These are phyloP conservation scores for Selenia dentaria DNA, from an alignment of 2,888 invertebrate genomes.

Conservation along the genomic window DNA sequence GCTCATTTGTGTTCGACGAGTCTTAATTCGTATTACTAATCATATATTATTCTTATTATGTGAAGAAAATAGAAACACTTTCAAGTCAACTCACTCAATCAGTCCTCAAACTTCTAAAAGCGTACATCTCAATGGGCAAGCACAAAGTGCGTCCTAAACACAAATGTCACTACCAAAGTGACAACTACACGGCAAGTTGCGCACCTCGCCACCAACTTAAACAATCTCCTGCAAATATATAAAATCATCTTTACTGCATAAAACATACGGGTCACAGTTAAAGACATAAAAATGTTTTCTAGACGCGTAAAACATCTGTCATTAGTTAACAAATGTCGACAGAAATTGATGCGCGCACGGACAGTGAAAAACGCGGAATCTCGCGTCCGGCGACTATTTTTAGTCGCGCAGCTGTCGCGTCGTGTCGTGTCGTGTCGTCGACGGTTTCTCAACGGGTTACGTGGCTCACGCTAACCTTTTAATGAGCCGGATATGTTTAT, in stretches of 20 bases:
- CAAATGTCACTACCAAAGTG: conserved; percentile 69
- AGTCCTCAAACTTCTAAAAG: conserved; percentile 50
- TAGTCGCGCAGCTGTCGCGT: conserved; percentile 75
- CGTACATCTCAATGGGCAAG: conserved; percentile 64
- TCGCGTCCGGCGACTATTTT: conserved; percentile 70
- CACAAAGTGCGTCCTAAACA: conserved; percentile 59
- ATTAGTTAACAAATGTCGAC: conserved; percentile 80
- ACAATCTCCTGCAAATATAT: conserved; percentile 7
- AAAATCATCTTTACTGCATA: conserved; percentile 41
- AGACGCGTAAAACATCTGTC: conserved; percentile 78
- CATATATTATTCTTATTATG: too few relatives aligned
- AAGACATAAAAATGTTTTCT: neutral
- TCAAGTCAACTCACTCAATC: too few relatives aligned
- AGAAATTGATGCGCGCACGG: conserved; percentile 78
- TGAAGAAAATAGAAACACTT: too few relatives aligned
- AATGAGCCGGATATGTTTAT: conserved; percentile 34
- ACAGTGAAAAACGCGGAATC: conserved; percentile 83
- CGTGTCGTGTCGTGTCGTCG: conserved; percentile 52
- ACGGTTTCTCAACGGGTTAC: conserved; percentile 47
- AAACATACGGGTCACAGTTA: neutral
- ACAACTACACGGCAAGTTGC: conserved; percentile 65
- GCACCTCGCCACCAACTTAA: conserved; percentile 40
- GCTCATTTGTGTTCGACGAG: too few relatives aligned
- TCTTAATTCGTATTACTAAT: too few relatives aligned
- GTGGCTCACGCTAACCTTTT: conserved; percentile 45